A percentile compares a stretch with the other conserved stretches of the same genome.
Evolutionary conservation across 2,888 invertebrate genomes (phyloP).

Genomic region (Netelia virgata): DNA sequence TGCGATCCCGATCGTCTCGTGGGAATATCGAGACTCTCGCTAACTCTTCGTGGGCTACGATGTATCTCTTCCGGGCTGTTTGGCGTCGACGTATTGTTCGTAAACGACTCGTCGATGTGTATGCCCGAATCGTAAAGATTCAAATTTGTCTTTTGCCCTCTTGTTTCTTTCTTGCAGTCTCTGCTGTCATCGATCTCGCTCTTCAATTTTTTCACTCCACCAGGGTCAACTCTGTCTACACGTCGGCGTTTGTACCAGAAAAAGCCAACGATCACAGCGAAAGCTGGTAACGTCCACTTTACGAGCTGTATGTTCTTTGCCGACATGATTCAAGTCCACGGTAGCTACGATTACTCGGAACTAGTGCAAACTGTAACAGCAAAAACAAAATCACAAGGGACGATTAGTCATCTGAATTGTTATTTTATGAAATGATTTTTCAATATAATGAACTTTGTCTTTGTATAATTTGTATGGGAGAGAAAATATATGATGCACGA

Average conservation of each 20-base stretch:
- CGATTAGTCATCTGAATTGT: background rate
- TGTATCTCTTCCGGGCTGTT: conserved; percentile 66
- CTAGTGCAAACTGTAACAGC: conserved; percentile 63
- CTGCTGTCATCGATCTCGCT: conserved; percentile 62
- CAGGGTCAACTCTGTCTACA: conserved; percentile 91
- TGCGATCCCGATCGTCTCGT: conserved; percentile 72
- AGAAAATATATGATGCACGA: too few species aligned
- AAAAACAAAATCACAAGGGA: background rate
- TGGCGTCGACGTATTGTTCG: conserved; percentile 66
- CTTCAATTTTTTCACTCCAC: conserved; percentile 85
- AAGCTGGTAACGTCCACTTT: conserved; percentile 92
- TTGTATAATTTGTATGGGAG: too few species aligned
- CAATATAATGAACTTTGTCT: too few species aligned
- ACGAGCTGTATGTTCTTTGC: conserved; percentile 90
- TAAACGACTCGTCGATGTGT: conserved; percentile 76
- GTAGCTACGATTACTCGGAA: conserved; percentile 87
- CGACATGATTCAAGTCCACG: conserved; percentile 92
- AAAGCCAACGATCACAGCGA: conserved; percentile 92
- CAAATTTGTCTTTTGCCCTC: conserved; percentile 65
- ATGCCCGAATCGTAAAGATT: conserved; percentile 77
- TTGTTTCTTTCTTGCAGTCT: conserved; percentile 42
- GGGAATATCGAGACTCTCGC: conserved; percentile 79
- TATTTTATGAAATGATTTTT: background rate
- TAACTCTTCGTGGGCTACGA: conserved; percentile 77
- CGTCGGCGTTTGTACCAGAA: conserved; percentile 94